Conservation (phyloP, 2,888 invertebrate genomes). For the Podabrus alpinus region DNA sequence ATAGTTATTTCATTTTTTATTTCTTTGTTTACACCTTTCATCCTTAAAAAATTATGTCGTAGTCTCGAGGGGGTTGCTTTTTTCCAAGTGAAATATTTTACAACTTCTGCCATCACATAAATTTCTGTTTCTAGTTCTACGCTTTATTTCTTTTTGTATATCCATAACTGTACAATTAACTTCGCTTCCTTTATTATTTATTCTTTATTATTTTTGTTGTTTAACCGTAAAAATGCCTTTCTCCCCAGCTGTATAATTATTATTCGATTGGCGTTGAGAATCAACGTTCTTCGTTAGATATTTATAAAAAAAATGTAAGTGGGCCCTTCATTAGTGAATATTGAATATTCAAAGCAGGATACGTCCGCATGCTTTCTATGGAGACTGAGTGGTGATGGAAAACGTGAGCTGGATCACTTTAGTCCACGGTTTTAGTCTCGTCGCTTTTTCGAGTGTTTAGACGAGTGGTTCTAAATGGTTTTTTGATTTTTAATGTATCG, state of each 20-base stretch:
- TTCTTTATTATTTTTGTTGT: background rate
- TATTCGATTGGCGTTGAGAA: background rate
- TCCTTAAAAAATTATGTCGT: background rate
- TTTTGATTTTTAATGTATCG: too few relatives aligned
- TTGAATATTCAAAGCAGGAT: background rate
- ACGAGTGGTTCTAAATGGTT: too few relatives aligned
- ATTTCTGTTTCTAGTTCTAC: background rate
- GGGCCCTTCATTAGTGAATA: background rate
- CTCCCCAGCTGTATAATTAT: background rate
- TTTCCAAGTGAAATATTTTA: background rate
- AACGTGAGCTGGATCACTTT: background rate
- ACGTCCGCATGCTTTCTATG: background rate
- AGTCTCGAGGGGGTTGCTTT: background rate
- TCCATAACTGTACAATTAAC: background rate
- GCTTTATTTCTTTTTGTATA: background rate
- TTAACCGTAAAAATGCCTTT: background rate
- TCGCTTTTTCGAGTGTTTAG: background rate
- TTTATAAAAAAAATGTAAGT: background rate
- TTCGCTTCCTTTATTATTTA: background rate
- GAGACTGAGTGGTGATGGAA: background rate
- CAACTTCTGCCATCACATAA: background rate
- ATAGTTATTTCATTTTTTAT: background rate
- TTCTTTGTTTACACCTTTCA: background rate
- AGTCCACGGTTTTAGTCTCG: too few relatives aligned
- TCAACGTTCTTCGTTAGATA: background rate